Conservation (phyloP, 2,113 vertebrate genomes). For the Ahaetulla prasina region DNA sequence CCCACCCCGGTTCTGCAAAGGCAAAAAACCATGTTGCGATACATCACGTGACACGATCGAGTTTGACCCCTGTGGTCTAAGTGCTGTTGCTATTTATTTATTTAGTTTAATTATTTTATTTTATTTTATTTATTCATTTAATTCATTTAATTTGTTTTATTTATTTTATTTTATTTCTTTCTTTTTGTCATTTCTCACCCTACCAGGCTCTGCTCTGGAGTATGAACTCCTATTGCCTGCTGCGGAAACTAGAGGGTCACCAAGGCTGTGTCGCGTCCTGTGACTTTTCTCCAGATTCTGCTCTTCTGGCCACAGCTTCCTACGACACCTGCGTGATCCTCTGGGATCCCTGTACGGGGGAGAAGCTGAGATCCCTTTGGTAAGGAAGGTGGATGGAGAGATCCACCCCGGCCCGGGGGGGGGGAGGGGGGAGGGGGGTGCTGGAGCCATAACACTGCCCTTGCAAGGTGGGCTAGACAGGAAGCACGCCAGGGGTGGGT, state of each 20-base stretch:
- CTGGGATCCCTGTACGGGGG: constrained; percentile 95
- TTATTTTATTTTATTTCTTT: too few relatives aligned
- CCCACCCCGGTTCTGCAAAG: too few relatives aligned
- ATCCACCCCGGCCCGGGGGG: too few relatives aligned
- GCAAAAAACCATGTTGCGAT: too few relatives aligned
- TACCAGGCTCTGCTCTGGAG: constrained; percentile 90
- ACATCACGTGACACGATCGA: too few relatives aligned
- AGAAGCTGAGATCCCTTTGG: constrained; percentile 82
- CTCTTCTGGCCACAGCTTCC: constrained; percentile 86
- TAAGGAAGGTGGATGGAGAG: constrained; percentile 27
- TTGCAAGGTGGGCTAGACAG: neutral
- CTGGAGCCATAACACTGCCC: too few relatives aligned
- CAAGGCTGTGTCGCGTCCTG: constrained; percentile 87
- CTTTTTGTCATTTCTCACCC: neutral
- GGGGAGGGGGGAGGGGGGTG: too few relatives aligned
- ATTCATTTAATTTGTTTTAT: too few relatives aligned
- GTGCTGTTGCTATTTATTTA: too few relatives aligned
- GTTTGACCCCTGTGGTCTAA: too few relatives aligned
- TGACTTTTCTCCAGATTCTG: constrained; percentile 91
- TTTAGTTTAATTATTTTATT: too few relatives aligned
- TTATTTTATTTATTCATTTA: too few relatives aligned
- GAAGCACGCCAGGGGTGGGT: neutral
- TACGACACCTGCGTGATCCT: constrained; percentile 86
- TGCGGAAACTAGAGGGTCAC: constrained; percentile 84
- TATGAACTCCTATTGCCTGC: constrained; percentile 87